A percentile compares a stretch with the other conserved stretches of the same genome.
Conservation (phyloP, 2,888 invertebrate species). For the Rhopalosiphum nymphaeae region DNA sequence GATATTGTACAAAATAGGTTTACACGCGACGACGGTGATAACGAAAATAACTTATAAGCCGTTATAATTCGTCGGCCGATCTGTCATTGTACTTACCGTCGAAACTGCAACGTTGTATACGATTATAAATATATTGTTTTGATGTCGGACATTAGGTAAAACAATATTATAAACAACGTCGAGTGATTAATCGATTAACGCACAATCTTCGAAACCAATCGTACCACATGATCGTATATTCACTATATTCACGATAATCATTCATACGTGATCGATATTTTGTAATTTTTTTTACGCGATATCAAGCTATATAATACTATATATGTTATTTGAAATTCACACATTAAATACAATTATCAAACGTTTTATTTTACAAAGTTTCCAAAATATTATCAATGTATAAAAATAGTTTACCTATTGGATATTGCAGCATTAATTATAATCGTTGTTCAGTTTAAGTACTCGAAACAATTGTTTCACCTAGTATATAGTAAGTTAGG, state of each 20-base stretch:
- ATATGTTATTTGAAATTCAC: background rate
- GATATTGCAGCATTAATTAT: background rate
- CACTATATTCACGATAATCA: background rate
- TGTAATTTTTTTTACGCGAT: background rate
- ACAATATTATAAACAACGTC: background rate
- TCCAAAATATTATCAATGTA: background rate
- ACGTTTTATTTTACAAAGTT: background rate
- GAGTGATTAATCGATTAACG: background rate
- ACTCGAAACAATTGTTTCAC: background rate
- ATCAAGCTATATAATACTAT: background rate
- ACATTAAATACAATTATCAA: background rate
- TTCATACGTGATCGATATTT: background rate
- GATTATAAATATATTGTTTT: background rate
- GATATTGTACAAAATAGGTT: background rate
- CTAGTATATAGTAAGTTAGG: background rate
- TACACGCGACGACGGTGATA: background rate
- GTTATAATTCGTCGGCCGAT: background rate
- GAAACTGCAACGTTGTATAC: background rate
- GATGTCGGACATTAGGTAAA: background rate
- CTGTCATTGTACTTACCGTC: background rate
- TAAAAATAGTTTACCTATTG: background rate
- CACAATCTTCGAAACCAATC: background rate
- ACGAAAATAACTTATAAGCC: background rate
- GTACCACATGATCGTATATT: background rate
- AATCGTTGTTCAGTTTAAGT: background rate